A percentile compares a stretch with the other conserved stretches of the same genome.
phyloP scores from a whole-genome alignment of 2,113 vertebrate species.

The Motacilla alba region DNA sequence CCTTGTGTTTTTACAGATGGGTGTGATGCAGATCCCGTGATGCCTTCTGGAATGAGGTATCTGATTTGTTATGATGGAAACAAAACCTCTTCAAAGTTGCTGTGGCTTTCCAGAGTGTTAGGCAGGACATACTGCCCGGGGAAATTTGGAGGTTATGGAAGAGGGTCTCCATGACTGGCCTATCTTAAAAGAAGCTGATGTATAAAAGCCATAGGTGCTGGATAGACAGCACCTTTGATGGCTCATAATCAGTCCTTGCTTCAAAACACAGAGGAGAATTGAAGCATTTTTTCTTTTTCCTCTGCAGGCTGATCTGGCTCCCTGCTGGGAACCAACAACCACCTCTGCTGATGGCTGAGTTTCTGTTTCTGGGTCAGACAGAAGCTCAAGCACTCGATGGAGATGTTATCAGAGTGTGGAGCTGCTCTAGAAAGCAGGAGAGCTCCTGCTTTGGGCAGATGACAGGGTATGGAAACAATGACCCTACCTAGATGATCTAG shows the following conservation, averaged over 20 bases:
- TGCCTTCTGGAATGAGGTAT: background rate
- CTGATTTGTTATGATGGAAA: background rate
- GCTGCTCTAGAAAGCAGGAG: background rate
- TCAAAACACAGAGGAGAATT: background rate
- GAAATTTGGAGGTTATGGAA: background rate
- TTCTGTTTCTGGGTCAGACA: background rate
- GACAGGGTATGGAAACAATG: rapidly evolving
- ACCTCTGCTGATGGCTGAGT: background rate
- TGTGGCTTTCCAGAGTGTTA: background rate
- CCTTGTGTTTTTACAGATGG: background rate
- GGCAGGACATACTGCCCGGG: background rate
- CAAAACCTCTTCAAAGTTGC: background rate
- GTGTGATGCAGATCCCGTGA: background rate
- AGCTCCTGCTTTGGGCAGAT: background rate
- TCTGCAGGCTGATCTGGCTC: background rate
- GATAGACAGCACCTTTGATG: background rate
- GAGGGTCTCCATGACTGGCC: background rate
- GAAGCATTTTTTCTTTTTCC: background rate
- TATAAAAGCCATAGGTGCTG: background rate
- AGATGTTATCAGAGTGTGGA: background rate
- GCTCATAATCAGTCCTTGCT: background rate
- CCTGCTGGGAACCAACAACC: background rate
- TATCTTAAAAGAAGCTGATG: background rate
- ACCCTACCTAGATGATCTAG: background rate
- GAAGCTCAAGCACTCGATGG: background rate